A percentile compares a stretch with the other conserved stretches of the same genome.
phyloP scores from a whole-genome alignment of 2,113 vertebrate species.

The Caranx melampygus region DNA sequence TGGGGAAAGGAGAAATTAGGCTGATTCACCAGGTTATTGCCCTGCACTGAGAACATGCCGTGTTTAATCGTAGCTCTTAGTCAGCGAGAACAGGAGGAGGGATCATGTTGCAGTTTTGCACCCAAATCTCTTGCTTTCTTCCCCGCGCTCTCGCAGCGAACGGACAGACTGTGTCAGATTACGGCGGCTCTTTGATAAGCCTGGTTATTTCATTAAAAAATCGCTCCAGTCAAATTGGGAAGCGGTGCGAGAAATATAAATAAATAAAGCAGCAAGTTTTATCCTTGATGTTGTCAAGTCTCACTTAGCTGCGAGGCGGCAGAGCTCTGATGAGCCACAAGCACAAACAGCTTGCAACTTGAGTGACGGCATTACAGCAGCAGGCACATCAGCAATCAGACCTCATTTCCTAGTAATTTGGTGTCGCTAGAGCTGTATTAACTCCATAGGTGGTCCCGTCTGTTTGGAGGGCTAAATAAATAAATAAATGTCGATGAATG shows the following conservation, averaged over 20 bases:
- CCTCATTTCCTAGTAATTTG: conserved; percentile 79
- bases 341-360: conserved; percentile 70
- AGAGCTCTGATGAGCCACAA: conserved; percentile 62
- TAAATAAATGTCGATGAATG: conserved; percentile 59
- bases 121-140: conserved; percentile 4
- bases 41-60: not conserved
- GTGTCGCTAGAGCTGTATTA: conserved; percentile 66
- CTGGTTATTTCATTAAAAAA: conserved; percentile 22
- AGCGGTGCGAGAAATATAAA: conserved; percentile 6
- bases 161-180: not conserved
- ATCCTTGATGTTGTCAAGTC: conserved; percentile 37
- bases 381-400: conserved; percentile 74
- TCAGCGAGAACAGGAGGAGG: not conserved
- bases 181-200: conserved; percentile 14
- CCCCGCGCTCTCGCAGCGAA: not conserved
- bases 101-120: conserved; percentile 12
- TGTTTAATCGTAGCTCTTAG: conserved; percentile 29
- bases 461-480: conserved; percentile 65
- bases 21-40: not conserved
- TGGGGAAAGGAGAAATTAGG: not conserved
- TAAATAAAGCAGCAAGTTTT: conserved; percentile 39
- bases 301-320: conserved; percentile 26
- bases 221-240: conserved; percentile 1
- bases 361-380: conserved; percentile 73
- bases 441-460: conserved; percentile 74